Conservation (phyloP, 2,888 invertebrate species). For the Rhabditoides inermis region DNA sequence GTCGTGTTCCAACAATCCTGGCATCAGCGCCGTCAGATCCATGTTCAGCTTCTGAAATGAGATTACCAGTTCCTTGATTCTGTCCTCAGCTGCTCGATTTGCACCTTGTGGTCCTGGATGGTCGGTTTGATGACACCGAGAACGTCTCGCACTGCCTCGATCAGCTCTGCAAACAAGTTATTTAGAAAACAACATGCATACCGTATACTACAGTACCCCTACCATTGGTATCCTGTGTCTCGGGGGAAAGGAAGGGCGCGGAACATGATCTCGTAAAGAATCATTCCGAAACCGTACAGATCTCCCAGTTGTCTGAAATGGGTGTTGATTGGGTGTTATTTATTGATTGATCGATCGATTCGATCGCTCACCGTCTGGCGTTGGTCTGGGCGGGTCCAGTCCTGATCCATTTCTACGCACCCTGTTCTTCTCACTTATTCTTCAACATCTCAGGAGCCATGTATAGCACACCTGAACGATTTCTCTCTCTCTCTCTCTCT, state of each 20-base stretch:
- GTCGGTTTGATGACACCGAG: conserved; percentile 33
- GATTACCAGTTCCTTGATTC: neutral
- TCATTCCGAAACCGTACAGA: conserved; percentile 48
- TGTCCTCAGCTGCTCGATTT: conserved; percentile 2
- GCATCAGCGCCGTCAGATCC: too few relatives aligned
- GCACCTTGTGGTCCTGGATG: conserved; percentile 37
- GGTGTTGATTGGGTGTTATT: too few relatives aligned
- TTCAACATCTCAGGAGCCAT: conserved; percentile 49
- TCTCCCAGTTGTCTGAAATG: conserved; percentile 43
- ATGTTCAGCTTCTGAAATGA: conserved; percentile 16
- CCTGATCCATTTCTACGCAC: conserved; percentile 33
- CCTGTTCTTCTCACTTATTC: conserved; percentile 43
- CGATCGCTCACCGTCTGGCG: too few relatives aligned
- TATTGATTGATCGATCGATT: too few relatives aligned
- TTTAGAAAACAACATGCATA: neutral
- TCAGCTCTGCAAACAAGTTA: conserved; percentile 18
- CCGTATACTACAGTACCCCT: neutral
- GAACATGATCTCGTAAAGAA: conserved; percentile 46
- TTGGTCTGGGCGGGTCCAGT: too few relatives aligned
- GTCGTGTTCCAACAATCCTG: conserved; percentile 40
- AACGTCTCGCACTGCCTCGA: conserved; percentile 34
- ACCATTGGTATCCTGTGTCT: too few relatives aligned
- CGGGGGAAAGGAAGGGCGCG: conserved; percentile 43
- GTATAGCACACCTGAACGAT: conserved; percentile 39
- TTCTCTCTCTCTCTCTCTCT: too few relatives aligned